Evolutionary conservation across 92 coral and sea anemone genomes (phyloP).

Genomic region (Meandrina meandrites): DNA sequence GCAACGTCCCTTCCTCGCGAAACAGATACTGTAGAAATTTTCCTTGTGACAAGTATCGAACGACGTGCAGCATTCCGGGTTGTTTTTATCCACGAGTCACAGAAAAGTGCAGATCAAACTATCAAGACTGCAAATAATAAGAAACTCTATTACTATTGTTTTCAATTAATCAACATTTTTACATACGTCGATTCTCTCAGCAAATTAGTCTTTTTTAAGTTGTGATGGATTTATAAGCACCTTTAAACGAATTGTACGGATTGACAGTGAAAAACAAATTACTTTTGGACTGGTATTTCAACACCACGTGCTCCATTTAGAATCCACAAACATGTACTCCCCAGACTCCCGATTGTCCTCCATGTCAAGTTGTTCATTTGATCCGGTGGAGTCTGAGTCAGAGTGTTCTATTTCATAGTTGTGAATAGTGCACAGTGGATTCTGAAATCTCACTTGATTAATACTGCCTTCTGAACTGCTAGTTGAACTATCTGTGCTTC

Average conservation of each 20-base stretch:
- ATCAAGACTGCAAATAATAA: no score
- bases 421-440: constrained; percentile 88
- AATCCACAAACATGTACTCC: constrained; percentile 27
- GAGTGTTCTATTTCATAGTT: constrained; percentile 80
- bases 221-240: no score
- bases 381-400: constrained; percentile 62
- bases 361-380: constrained; percentile 35
- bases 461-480: constrained; percentile 76
- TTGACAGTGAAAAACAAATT: background rate
- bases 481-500: constrained; percentile 66
- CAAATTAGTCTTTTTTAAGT: no score
- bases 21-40: no score
- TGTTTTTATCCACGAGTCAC: no score
- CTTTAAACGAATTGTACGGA: background rate
- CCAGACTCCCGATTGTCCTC: constrained; percentile 38
- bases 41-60: no score
- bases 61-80: no score
- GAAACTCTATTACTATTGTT: no score
- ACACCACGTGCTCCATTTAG: constrained; percentile 83
- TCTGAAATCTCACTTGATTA: constrained; percentile 88
- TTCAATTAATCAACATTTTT: no score
- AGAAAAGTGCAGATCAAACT: no score
- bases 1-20: no score
- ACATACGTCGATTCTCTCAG: no score
- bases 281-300: constrained; percentile 22